Conservation (phyloP, 2,113 vertebrate species). For the Paedocypris sp. region DNA sequence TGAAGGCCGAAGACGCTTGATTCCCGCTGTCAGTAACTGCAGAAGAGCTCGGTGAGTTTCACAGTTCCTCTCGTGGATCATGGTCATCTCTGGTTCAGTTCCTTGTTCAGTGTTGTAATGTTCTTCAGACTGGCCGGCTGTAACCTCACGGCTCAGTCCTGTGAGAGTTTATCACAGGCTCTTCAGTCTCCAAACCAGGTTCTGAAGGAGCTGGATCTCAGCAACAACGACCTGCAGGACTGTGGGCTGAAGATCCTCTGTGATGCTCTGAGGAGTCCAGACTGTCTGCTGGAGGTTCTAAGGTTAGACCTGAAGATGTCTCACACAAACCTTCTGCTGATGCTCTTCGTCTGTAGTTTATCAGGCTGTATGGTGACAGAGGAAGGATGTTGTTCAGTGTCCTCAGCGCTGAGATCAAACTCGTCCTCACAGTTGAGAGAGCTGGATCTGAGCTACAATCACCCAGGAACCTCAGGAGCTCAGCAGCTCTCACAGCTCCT, state of each 20-base stretch:
- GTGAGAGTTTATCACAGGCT: slow-evolving; percentile 28
- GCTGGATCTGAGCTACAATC: too few relatives aligned
- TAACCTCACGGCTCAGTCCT: slow-evolving; percentile 33
- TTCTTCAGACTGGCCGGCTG: slow-evolving; percentile 44
- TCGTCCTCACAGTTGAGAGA: too few relatives aligned
- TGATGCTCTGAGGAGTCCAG: slow-evolving; percentile 8
- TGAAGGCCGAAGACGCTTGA: slow-evolving; percentile 39
- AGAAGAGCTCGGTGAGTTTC: slow-evolving; percentile 43
- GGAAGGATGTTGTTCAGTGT: too few relatives aligned
- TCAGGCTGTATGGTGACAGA: background rate
- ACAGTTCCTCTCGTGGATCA: background rate
- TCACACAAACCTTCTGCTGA: background rate
- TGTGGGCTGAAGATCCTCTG: slow-evolving; percentile 7
- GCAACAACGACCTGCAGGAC: slow-evolving; percentile 16
- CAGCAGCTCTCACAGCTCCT: too few relatives aligned
- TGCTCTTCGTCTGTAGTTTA: background rate
- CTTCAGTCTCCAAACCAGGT: slow-evolving; percentile 19
- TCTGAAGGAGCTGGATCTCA: slow-evolving; percentile 25
- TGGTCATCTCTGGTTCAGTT: background rate
- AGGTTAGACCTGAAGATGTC: background rate
- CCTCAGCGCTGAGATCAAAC: too few relatives aligned
- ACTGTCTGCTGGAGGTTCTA: background rate
- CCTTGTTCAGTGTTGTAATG: background rate
- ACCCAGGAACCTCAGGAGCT: too few relatives aligned
- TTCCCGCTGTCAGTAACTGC: slow-evolving; percentile 45